Evolutionary conservation across 2,888 invertebrate species (phyloP), one percentile per base, ranked within the genome.

Genomic region (Luperina testacea): DNA sequence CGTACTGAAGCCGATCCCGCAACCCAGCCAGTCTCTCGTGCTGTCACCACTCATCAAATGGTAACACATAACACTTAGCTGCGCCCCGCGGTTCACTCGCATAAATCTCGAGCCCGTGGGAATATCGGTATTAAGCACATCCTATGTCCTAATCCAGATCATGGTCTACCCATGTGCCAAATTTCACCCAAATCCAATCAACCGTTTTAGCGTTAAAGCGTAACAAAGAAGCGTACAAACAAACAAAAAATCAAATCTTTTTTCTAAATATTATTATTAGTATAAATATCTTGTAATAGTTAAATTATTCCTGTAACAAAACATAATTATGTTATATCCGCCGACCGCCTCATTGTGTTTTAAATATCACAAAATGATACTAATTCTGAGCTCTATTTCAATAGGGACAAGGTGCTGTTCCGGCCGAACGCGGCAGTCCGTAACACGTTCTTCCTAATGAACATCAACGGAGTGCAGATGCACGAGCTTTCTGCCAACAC

Each of bases 371-470:
- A 27, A 48, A 42, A 51, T 0, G 15, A 48, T 1, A 51, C 8
- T 68, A 6, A 77, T 24, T 45, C 24, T 80, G 13, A 59, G 0
- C 59, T 71, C 24, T 89, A 78, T 86, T 65, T 24, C 6, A 11
- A 8, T 88, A 97, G 97, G 97, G 95, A 95, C 78, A 96, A 94
- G 87, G 97, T 97, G 5, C 91, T 97, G 89, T 97, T 97, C 83
- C 94, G 97, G 0, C 95, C 96, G 65, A 97, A 97, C 92, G 97
- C 97, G 6, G 97, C 97, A 7, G 95, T 95, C 0, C 94, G 95
- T 80, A 95, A 96, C 90, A 95, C 97, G 0, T 97, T 97, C 93
- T 97, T 97, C 94, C 92, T 97, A 27, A 96, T 97, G 95, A 97
- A 96, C 92, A 96, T 97, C 90, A 96, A 97, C 88, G 95, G 95